Base-by-base conservation (phyloP, 1,140 invertebrate genomes). In the Drosophila azteca region DNA sequence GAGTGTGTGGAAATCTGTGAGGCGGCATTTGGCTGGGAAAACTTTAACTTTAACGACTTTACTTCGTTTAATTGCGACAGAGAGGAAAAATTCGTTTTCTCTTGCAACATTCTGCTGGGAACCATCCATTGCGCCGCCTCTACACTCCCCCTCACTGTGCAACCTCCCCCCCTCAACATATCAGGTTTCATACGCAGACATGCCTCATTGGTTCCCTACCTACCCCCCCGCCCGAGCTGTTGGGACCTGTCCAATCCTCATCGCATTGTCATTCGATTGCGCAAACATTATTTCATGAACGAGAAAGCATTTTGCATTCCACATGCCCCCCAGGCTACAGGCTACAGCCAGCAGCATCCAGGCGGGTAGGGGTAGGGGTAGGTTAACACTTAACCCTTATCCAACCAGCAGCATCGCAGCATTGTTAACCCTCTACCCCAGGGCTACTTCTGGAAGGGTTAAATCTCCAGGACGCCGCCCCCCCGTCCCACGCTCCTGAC, bases 21-120 rank as follows among this genome's bases (percentile, higher is more conserved):
- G 74, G 81, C 81, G 82, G 82, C 81, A 81, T 81, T 85, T 87
- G 74, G 68, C 77, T 87, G 80, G 60, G 76, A 83, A 72, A 81
- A 82, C 55, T 77, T 82, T 68, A 82, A 77, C 54, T 77, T 82
- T 77, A 70, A 69, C 70, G 70, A 63, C 76, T 83, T 79, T 46
- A 58, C 75, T 73, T 48, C 57, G 31, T 82, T 85, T 88, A 87
- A 87, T 87, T 82, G 82, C 79, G 66, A 82, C 83, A 75, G 64
- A 64, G 68, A 64, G 76, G 76, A 71, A 85, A 80, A 77, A 70
- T 85, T 80, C 77, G 72, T 77, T 84, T 84, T 85, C 45, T 67
- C 58, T 44, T 53, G 80, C 77, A 77, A 73, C 73, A 59, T 73
- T n/a, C 73, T 61, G 65, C 64, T 85, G 77, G 82, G 82, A 85